phyloP scores from a whole-genome alignment of 92 coral and sea anemone genomes.

The Zoanthus gigantus region DNA sequence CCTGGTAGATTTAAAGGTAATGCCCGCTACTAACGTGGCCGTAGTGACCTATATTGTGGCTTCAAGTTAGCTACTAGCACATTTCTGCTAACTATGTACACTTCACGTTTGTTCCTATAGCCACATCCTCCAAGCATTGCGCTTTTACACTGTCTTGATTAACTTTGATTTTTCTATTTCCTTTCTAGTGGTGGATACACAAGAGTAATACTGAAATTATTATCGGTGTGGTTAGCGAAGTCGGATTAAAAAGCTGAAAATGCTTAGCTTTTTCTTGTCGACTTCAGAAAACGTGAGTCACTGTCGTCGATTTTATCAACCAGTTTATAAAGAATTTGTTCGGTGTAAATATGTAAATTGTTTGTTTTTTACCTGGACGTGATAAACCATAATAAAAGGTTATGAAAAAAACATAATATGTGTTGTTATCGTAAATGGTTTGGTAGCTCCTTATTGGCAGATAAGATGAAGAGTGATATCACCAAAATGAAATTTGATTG shows the following conservation, averaged over 20 bases:
- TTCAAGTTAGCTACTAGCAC: no score
- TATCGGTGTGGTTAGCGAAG: background rate
- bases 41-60: no score
- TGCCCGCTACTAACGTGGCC: no score
- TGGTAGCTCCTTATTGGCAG: no score
- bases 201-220: background rate
- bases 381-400: background rate
- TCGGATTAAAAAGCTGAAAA: background rate
- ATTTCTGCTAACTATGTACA: no score
- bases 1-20: no score
- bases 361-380: background rate
- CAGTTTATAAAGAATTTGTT: background rate
- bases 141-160: background rate
- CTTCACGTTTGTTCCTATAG: no score
- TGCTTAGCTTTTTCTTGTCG: background rate
- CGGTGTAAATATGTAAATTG: background rate
- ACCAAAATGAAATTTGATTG: no score
- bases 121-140: no score
- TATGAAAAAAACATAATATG: no score
- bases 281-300: background rate
- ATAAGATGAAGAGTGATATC: no score
- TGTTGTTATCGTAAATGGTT: no score
- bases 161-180: background rate
- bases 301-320: background rate
- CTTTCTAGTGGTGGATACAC: conserved; percentile 17